Percentiles rank a stretch among this genome's conserved stretches.
Evolutionary conservation across 1,140 invertebrate species (phyloP).

Genomic region (Sinella curviseta): DNA sequence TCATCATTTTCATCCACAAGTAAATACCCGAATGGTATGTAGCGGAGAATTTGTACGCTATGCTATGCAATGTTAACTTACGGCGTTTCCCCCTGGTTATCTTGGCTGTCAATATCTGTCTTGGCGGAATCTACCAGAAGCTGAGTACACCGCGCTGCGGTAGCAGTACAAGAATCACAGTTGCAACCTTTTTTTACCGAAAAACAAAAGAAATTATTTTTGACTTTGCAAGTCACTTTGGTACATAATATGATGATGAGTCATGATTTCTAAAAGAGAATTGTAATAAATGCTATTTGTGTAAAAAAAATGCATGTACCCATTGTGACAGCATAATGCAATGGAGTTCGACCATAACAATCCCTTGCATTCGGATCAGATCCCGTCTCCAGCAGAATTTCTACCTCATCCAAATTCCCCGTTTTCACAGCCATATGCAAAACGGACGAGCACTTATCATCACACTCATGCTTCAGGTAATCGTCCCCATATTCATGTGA

Average conservation of each 20-base stretch:
- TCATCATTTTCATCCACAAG: no score
- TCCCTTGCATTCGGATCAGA: constrained; percentile 52
- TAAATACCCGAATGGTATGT: no score
- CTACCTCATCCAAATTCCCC: constrained; percentile 55
- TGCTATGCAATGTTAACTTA: no score
- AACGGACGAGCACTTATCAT: constrained; percentile 15
- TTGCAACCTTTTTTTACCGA: constrained; percentile 12
- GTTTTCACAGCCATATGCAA: constrained; percentile 59
- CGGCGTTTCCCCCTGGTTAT: constrained; percentile 41
- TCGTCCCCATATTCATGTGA: neutral
- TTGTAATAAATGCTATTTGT: neutral
- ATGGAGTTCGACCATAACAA: constrained; percentile 35
- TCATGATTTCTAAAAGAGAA: no score
- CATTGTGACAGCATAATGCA: constrained; percentile 37
- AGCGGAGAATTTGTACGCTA: no score
- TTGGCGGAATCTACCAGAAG: constrained; percentile 43
- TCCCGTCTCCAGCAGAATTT: constrained; percentile 56
- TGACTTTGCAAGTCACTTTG: no score
- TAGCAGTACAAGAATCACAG: constrained; percentile 47
- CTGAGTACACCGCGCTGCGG: constrained; percentile 39
- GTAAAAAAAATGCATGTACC: constrained; percentile 8
- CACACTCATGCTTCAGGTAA: constrained; percentile 22
- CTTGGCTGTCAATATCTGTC: constrained; percentile 45
- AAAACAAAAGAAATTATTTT: neutral
- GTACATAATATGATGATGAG: no score